A percentile compares a stretch with the other conserved stretches of the same genome.
Evolutionary conservation across 2,888 invertebrate genomes (phyloP).

Genomic region (Neoascia interrupta): DNA sequence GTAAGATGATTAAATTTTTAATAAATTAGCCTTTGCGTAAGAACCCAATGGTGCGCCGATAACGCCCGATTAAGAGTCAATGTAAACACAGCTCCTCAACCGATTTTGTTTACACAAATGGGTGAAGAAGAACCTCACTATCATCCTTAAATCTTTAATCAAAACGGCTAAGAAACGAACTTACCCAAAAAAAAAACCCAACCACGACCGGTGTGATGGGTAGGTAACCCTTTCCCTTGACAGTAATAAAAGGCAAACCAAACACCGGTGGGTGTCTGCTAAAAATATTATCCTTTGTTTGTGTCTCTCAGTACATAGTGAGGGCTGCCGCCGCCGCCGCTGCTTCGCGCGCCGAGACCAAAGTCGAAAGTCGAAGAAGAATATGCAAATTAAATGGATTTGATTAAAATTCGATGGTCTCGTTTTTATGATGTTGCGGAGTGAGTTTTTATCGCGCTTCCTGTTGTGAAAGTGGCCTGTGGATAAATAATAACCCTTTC

Average conservation of each 20-base stretch:
- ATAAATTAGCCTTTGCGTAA: too few species aligned
- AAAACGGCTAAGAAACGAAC: slow-evolving; percentile 15
- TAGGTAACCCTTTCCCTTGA: slow-evolving; percentile 51
- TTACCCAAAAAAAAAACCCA: slow-evolving; percentile 12
- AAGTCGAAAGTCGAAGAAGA: slow-evolving; percentile 53
- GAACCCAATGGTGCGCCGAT: slow-evolving; percentile 26
- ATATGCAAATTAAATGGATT: slow-evolving; percentile 69
- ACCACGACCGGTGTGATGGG: slow-evolving; percentile 5
- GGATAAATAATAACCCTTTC: slow-evolving; percentile 70
- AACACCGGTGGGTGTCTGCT: slow-evolving; percentile 66
- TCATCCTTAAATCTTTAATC: slow-evolving; percentile 51
- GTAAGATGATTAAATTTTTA: too few species aligned
- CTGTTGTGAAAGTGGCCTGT: slow-evolving; percentile 67
- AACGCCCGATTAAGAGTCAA: slow-evolving; percentile 41
- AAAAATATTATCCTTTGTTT: slow-evolving; percentile 68
- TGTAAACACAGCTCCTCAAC: slow-evolving; percentile 11
- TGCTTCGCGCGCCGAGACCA: too few species aligned
- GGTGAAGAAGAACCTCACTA: slow-evolving; percentile 5
- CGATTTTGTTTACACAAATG: slow-evolving; percentile 15
- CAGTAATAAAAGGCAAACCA: slow-evolving; percentile 65
- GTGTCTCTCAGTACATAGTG: slow-evolving; percentile 32
- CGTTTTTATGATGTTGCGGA: slow-evolving; percentile 66
- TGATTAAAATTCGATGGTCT: slow-evolving; percentile 69
- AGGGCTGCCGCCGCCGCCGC: slow-evolving; percentile 8
- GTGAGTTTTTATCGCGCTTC: slow-evolving; percentile 69